Conservation (phyloP, 2,888 invertebrate genomes). For the Lithosia quadra region DNA sequence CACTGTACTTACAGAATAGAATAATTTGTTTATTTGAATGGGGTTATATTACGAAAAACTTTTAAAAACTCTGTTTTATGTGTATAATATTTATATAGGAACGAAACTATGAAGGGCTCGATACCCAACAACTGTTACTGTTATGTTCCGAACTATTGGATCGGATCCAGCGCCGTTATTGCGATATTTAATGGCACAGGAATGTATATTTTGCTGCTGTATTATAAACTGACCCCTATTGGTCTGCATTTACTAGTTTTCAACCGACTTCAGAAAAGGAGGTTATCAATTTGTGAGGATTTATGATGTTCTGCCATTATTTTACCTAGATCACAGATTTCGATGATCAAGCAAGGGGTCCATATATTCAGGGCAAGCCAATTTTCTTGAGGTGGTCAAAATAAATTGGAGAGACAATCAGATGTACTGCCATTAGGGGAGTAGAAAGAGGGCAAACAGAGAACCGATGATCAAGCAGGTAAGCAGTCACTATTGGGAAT, state of each 20-base stretch:
- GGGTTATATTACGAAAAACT: not conserved
- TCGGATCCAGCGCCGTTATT: conserved; percentile 43
- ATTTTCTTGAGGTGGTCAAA: no score
- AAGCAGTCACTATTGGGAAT: no score
- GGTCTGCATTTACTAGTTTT: not conserved
- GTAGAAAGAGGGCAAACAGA: no score
- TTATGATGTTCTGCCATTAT: not conserved
- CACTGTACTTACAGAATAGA: no score
- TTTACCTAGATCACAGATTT: no score
- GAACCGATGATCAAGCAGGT: no score
- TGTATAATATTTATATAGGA: conserved; percentile 12
- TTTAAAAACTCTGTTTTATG: not conserved
- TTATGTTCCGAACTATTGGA: conserved; percentile 42
- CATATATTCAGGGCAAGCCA: no score
- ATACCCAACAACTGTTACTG: conserved; percentile 40
- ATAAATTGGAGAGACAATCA: no score
- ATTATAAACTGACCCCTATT: conserved; percentile 5
- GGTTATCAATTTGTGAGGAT: not conserved
- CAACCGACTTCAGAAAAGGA: not conserved
- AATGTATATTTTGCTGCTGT: conserved; percentile 28
- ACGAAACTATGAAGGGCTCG: conserved; percentile 41
- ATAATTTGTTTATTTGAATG: not conserved
- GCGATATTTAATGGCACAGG: conserved; percentile 36
- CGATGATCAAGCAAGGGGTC: no score
- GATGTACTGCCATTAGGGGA: no score